Evolutionary conservation across 2,113 vertebrate genomes (phyloP), one percentile per base, ranked within the genome.

Genomic region (Chaetodon trifascialis): DNA sequence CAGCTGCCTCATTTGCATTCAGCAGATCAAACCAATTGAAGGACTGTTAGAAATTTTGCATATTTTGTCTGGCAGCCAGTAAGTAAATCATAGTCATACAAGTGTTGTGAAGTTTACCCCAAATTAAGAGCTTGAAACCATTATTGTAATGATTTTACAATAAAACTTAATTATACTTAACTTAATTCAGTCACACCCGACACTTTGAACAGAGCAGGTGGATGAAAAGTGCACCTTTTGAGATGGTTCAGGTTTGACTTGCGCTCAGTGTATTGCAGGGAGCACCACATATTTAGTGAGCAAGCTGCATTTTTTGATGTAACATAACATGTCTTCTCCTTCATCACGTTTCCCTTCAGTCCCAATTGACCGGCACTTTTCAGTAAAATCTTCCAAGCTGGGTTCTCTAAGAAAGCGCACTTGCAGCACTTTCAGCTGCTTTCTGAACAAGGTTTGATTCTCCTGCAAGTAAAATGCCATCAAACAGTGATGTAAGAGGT

Each of bases 1-100:
- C 44, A 34, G 55, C 58, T 47, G 34, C 54, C 47, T 69, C 21
- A 65, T 60, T 75, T 58, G 8, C 52, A 8, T 21, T 76, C 17
- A 42, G n/a, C 7, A 25, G 14, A 11, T 46, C 5, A 38, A 4
- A 59, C 11, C 11, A 51, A 42, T 14, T 68, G 42, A 73, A 67
- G 54, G 46, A 5, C 52, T 68, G 5, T 36, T 30, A 16, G 46
- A 6, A 40, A 66, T 79, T 49, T 62, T 0, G 30, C 3, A 46
- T 49, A 40, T 25, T 21, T 36, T 55, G 3, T 46, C 38, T 1
- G 7, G 6, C 5, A 51, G 36, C 5, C 14, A 65, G 30, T 30
- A 30, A 30, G 30, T 3, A 52, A 38, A 36, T 19, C 52, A 38
- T 8, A 14, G 12, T 6, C 8, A 52, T 8, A 17, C 25, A 5